Percentiles rank a stretch among this genome's conserved stretches.
Evolutionary conservation across 2,797 vertebrate species (phyloP).

Genomic region (Silurus lanzhouensis): DNA sequence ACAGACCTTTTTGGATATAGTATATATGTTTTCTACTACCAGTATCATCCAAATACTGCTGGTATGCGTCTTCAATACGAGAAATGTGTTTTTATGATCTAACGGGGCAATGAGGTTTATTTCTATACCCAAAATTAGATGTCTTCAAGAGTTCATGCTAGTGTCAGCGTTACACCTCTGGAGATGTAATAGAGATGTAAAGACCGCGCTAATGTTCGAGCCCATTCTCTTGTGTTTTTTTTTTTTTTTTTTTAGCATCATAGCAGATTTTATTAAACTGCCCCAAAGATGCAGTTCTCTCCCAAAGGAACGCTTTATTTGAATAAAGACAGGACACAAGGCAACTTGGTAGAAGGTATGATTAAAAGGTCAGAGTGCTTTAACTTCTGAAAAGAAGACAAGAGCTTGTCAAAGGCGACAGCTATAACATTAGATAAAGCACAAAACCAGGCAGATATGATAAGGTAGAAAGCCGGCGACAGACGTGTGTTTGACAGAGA

Average conservation of each 20-base stretch:
- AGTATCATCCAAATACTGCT: too few species aligned
- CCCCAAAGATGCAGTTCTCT: background rate
- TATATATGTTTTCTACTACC: too few species aligned
- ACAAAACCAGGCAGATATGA: background rate
- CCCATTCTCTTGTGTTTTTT: background rate
- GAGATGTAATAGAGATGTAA: too few species aligned
- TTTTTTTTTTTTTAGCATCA: background rate
- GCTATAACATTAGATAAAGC: background rate
- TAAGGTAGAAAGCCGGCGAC: background rate
- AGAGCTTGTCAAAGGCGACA: background rate
- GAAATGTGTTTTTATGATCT: background rate
- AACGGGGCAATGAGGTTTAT: background rate
- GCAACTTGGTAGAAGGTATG: background rate
- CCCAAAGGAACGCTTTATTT: background rate
- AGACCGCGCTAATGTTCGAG: background rate
- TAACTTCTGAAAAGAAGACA: background rate
- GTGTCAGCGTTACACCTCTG: background rate
- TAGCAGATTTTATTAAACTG: background rate
- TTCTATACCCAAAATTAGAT: background rate
- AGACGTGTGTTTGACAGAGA: background rate
- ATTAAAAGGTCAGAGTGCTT: background rate
- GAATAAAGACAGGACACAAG: background rate
- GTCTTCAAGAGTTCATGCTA: background rate
- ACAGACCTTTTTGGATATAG: too few species aligned
- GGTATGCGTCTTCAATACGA: too few species aligned